Evolutionary conservation across 2,888 invertebrate genomes (phyloP).

Genomic region (Marasmarcha lunaedactyla): DNA sequence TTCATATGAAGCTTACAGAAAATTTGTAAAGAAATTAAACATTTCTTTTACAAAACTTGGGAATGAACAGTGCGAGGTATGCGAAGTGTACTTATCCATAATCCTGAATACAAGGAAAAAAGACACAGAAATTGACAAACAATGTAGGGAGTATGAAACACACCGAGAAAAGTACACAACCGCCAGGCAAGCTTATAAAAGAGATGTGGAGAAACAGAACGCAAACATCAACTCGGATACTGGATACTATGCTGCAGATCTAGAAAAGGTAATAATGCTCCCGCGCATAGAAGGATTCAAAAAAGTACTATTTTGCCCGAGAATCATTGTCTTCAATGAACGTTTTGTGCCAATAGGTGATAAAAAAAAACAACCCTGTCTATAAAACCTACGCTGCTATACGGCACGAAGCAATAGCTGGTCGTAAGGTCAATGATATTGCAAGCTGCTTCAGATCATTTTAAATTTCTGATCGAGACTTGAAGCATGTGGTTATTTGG

Average conservation of each 20-base stretch:
- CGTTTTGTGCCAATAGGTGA: constrained; percentile 8
- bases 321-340: constrained; percentile 10
- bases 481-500: constrained; percentile 8
- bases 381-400: constrained; percentile 6
- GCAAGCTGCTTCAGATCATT: constrained; percentile 9
- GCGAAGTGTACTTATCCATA: constrained; percentile 5
- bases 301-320: constrained; percentile 17
- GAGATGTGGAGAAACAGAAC: not conserved
- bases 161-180: constrained; percentile 1
- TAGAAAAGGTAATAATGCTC: constrained; percentile 20
- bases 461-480: constrained; percentile 6
- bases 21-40: not conserved
- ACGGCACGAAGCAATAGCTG: constrained; percentile 10
- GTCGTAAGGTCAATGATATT: constrained; percentile 7
- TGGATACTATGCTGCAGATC: constrained; percentile 9
- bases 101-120: constrained; percentile 1
- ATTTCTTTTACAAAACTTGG: not conserved
- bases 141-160: not conserved
- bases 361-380: constrained; percentile 4
- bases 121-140: not conserved
- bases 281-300: constrained; percentile 20
- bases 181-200: constrained; percentile 3
- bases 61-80: constrained; percentile 2
- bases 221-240: constrained; percentile 1
- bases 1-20: not conserved